Evolutionary conservation across 2,113 vertebrate genomes (phyloP).

Genomic region (Proterorhinus semilunaris): DNA sequence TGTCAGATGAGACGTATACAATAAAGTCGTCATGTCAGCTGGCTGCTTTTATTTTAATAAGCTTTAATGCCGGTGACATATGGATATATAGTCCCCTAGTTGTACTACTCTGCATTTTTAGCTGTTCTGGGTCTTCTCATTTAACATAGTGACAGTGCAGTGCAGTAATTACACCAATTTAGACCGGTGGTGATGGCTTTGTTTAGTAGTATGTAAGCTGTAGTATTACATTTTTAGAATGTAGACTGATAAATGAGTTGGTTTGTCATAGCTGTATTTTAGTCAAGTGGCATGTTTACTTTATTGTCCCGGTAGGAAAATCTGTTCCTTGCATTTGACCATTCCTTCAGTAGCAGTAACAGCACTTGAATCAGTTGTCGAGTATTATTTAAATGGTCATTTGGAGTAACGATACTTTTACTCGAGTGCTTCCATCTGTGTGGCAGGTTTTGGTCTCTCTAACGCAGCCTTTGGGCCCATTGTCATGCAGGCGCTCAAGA

Average conservation of each 20-base stretch:
- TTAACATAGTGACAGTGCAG: conserved; percentile 27
- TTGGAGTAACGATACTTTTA: not conserved
- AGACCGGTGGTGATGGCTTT: not conserved
- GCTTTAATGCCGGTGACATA: conserved; percentile 16
- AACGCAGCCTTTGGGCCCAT: conserved; percentile 56
- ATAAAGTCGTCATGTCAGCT: conserved; percentile 16
- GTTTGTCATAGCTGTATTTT: too few species aligned
- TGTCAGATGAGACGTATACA: conserved; percentile 20
- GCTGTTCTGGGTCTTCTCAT: conserved; percentile 19
- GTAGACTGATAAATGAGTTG: not conserved
- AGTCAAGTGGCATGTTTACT: too few species aligned
- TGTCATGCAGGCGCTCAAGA: conserved; percentile 63
- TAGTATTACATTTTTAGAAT: conserved; percentile 36
- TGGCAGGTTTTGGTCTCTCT: conserved; percentile 52
- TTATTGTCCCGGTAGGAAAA: not conserved
- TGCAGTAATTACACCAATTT: conserved; percentile 16
- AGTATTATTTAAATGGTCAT: not conserved
- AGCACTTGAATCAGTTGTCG: too few species aligned
- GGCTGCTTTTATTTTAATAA: conserved; percentile 15
- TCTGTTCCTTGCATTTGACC: too few species aligned
- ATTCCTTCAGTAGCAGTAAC: too few species aligned
- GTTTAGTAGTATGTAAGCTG: conserved; percentile 26
- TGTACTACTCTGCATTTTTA: conserved; percentile 12
- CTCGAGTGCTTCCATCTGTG: not conserved
- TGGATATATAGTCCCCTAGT: conserved; percentile 4